These are phyloP conservation scores for Rhynchophorus ferrugineus DNA, from an alignment of 1,140 invertebrate species.

Conservation along the genomic window DNA sequence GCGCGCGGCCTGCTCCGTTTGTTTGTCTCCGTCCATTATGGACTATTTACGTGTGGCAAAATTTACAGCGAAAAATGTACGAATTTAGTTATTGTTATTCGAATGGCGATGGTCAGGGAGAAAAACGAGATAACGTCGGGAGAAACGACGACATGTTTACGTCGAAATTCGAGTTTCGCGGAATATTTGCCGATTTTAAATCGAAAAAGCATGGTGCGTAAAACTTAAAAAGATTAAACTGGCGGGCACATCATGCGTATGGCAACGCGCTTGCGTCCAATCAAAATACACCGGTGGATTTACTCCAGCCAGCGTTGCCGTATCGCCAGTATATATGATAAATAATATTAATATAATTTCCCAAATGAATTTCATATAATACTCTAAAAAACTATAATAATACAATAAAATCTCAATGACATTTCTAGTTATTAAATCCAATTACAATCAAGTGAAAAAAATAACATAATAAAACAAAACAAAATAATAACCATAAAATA, in stretches of 20 bases:
- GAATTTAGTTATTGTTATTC: neutral
- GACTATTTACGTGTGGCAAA: slow-evolving; percentile 22
- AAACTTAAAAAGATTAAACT: neutral
- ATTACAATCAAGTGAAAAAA: too few species aligned
- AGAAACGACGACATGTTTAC: slow-evolving; percentile 1
- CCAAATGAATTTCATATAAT: too few species aligned
- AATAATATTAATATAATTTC: too few species aligned
- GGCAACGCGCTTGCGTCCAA: neutral
- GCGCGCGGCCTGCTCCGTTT: slow-evolving; percentile 5
- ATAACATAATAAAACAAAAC: too few species aligned
- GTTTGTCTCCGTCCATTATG: slow-evolving; percentile 17
- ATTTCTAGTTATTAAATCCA: too few species aligned
- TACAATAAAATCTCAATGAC: too few species aligned
- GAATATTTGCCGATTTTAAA: neutral
- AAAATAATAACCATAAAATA: too few species aligned
- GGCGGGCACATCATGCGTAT: neutral
- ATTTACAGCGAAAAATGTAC: slow-evolving; percentile 9
- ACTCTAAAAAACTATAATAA: too few species aligned
- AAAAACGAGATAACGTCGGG: neutral
- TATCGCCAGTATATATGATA: too few species aligned
- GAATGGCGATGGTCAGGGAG: too few species aligned
- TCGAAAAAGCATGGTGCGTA: slow-evolving; percentile 1
- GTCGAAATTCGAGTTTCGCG: too few species aligned
- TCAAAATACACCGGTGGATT: neutral
- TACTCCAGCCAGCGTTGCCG: neutral